Conservation (phyloP, 2,797 vertebrate genomes). For the Poecile montanus region DNA sequence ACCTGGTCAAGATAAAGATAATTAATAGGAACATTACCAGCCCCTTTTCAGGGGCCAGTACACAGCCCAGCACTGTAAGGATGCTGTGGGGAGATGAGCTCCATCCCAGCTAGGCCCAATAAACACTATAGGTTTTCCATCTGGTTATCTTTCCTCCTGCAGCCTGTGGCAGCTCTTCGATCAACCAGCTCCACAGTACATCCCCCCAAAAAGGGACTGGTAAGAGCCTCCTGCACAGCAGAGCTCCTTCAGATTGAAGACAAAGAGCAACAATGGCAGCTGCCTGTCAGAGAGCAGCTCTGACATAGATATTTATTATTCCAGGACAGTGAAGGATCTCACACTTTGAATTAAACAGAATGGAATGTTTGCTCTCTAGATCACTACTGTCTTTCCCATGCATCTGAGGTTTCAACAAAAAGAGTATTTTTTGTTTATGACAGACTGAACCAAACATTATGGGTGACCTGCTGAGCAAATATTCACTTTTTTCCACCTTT, state of each 20-base stretch:
- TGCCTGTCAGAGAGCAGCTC: not conserved
- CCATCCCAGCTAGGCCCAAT: not conserved
- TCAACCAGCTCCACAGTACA: not conserved
- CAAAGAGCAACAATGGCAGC: not conserved
- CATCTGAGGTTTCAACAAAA: not conserved
- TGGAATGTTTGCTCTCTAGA: not conserved
- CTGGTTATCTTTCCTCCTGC: not conserved
- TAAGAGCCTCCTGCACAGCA: not conserved
- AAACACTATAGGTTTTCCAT: not conserved
- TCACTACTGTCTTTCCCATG: accelerated
- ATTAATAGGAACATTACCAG: too few relatives aligned
- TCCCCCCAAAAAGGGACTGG: not conserved
- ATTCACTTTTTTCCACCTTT: not conserved
- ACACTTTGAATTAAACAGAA: not conserved
- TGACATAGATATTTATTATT: not conserved
- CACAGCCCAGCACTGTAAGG: not conserved
- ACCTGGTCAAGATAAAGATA: not conserved
- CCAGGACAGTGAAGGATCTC: not conserved
- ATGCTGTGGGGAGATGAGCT: not conserved
- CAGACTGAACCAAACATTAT: not conserved
- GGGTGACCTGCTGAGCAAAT: not conserved
- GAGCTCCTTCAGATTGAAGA: not conserved
- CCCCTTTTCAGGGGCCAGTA: too few relatives aligned
- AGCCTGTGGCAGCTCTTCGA: not conserved
- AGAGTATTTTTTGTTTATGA: not conserved